Evolutionary conservation across 2,113 vertebrate species (phyloP).

Genomic region (Dicrurus megarhynchus): DNA sequence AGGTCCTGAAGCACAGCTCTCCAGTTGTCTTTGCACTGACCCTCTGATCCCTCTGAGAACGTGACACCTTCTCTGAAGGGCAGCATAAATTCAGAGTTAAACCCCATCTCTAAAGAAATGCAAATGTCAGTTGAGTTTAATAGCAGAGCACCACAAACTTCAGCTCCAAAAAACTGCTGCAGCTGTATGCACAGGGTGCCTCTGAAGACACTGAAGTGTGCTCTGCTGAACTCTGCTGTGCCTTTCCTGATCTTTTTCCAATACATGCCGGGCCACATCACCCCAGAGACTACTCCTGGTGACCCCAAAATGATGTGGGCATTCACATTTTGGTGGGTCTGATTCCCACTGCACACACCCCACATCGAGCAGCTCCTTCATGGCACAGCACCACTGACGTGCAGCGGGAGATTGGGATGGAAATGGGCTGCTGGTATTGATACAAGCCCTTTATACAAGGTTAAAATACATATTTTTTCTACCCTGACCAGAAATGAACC

Average conservation of each 20-base stretch:
- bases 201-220: neutral
- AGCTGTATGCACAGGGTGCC: neutral
- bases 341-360: neutral
- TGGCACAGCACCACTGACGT: neutral
- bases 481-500: neutral
- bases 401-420: neutral
- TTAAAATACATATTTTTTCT: neutral
- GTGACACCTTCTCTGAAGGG: neutral
- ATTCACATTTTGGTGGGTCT: neutral
- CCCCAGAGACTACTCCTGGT: neutral
- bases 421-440: neutral
- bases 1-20: neutral
- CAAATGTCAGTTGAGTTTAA: neutral
- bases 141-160: neutral
- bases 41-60: neutral
- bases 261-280: neutral
- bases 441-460: neutral
- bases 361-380: fast-evolving
- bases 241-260: neutral
- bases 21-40: neutral
- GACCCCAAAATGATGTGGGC: neutral
- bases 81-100: neutral
- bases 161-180: neutral
- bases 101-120: neutral
- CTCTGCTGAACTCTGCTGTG: neutral